Evolutionary conservation across 2,113 vertebrate species (phyloP).

Genomic region (Tragulus kanchil): DNA sequence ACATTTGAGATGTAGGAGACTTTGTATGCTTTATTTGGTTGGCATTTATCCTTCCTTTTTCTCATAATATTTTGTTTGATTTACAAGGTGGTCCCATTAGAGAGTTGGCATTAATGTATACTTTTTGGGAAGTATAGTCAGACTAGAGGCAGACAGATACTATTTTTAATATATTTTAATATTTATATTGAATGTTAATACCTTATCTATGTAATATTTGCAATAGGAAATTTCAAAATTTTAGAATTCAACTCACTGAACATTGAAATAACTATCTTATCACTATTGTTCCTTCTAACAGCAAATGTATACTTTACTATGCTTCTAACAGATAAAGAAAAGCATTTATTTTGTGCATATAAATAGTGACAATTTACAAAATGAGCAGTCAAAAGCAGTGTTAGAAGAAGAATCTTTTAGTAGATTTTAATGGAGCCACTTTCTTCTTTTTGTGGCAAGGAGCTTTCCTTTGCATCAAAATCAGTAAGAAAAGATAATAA

Average conservation of each 20-base stretch:
- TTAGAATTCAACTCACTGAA: not conserved
- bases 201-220: not conserved
- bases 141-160: not conserved
- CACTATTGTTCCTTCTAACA: not conserved
- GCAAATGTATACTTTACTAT: conserved; percentile 23
- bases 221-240: not conserved
- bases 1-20: no score
- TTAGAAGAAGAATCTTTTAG: not conserved
- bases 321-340: conserved; percentile 26
- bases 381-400: not conserved
- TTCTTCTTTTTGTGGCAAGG: conserved; percentile 14
- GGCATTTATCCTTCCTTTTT: not conserved
- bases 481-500: conserved; percentile 65
- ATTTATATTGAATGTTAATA: not conserved
- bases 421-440: not conserved
- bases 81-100: not conserved
- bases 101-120: not conserved
- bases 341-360: conserved; percentile 59
- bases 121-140: not conserved
- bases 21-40: not conserved
- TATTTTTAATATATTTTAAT: not conserved
- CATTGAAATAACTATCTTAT: conserved; percentile 36
- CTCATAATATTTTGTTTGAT: not conserved
- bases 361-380: conserved; percentile 62
- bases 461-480: conserved; percentile 18